Evolutionary conservation across 53 echinoderm and acorn worm genomes (phyloP), one percentile per base, ranked within the genome.

Genomic region (Hippasteria phrygiana): DNA sequence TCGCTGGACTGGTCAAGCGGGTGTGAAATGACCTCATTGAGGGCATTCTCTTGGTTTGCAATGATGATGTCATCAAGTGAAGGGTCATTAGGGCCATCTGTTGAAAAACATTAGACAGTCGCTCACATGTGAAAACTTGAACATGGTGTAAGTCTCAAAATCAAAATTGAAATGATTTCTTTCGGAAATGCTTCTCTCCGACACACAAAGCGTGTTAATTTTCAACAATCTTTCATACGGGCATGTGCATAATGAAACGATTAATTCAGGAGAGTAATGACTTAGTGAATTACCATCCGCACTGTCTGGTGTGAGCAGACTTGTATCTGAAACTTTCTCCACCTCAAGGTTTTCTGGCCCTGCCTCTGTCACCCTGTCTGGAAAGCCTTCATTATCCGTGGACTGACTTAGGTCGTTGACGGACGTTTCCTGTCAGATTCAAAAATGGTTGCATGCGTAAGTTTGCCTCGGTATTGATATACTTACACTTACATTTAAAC

Each of bases 11-110:
- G 93, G 29, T 88, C 93, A 43, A 97, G 75, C 14, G 97, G 97
- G 77, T 97, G 97, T 11, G 97, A 85, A 38, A 95, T 92, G 40
- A 97, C 92, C 87, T 99, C 99, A 59, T 88, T 96, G 18, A 83
- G 83, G 42, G 93, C 82, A n/a, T 90, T 94, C 73, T 92, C 92
- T 65, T 88, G 91, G 54, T 84, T 87, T 12, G 91, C 88, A 81
- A 96, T 90, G 64, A 92, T 91, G 55, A 96, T 81, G 43, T 88
- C 93, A 29, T 96, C 93, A 0, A 92, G 92, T 7, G 95, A 93
- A 0, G 93, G 97, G 78, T 95, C 97, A 76, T 95, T 95, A 2
- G 95, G 97, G n/a, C 92, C 93, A 92, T 97, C 97, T 95, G 79
- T 71, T 71, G 42, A 31, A 75, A 43, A 7, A 26, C 14, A 56